Conservation (phyloP, 1,140 invertebrate genomes). For the Cydia splendana region DNA sequence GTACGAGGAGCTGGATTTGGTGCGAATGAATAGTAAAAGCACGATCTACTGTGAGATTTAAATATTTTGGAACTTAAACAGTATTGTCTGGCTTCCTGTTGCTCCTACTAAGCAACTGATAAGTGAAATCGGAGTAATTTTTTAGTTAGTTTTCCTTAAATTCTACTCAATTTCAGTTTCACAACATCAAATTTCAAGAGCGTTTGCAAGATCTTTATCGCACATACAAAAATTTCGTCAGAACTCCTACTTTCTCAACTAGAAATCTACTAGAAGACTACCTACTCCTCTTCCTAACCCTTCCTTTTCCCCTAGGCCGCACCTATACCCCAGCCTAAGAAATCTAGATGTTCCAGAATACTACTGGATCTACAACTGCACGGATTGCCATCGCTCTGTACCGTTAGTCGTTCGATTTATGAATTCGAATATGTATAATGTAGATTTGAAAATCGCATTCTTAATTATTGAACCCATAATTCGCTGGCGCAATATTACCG, state of each 20-base stretch:
- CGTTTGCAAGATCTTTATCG: neutral
- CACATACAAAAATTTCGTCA: neutral
- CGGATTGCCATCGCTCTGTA: slow-evolving; percentile 43
- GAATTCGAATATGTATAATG: neutral
- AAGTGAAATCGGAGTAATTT: too few relatives aligned
- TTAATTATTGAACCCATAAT: too few relatives aligned
- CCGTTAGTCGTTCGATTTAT: slow-evolving; percentile 49
- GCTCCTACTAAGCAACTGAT: too few relatives aligned
- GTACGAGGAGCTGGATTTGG: neutral
- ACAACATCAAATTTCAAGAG: too few relatives aligned
- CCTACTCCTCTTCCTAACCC: neutral
- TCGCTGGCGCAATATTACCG: too few relatives aligned
- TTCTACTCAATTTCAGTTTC: too few relatives aligned
- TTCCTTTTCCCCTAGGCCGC: slow-evolving; percentile 35
- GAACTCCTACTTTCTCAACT: neutral
- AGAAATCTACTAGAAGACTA: neutral
- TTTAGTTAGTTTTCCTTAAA: too few relatives aligned
- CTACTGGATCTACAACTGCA: slow-evolving; percentile 46
- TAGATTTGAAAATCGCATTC: too few relatives aligned
- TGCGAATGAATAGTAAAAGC: too few relatives aligned
- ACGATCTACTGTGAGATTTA: too few relatives aligned
- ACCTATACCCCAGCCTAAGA: slow-evolving; percentile 16
- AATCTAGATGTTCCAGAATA: slow-evolving; percentile 4
- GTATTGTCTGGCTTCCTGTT: too few relatives aligned
- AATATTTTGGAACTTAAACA: too few relatives aligned